Evolutionary conservation across 2,888 invertebrate genomes (phyloP).

Genomic region (Beris chalybata): DNA sequence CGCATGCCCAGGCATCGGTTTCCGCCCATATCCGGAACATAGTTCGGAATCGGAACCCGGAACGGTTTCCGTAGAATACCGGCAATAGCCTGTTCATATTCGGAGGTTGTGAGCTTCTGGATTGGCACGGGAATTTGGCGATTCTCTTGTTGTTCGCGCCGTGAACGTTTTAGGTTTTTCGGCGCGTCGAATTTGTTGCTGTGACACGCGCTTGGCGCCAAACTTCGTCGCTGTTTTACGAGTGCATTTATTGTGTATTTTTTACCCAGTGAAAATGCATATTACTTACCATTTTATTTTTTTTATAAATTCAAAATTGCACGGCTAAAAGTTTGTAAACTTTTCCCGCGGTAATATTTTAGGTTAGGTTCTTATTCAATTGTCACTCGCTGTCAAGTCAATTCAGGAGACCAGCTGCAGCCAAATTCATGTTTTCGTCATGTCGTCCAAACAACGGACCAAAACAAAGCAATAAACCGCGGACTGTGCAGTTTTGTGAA

Average conservation of each 20-base stretch:
- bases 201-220: constrained; percentile 78
- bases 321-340: too few relatives aligned
- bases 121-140: constrained; percentile 40
- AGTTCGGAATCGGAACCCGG: constrained; percentile 90
- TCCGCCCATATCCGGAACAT: constrained; percentile 71
- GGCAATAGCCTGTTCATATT: constrained; percentile 79
- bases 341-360: too few relatives aligned
- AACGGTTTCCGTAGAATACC: constrained; percentile 84
- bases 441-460: too few relatives aligned
- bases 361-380: too few relatives aligned
- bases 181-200: constrained; percentile 59
- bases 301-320: neutral
- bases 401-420: too few relatives aligned
- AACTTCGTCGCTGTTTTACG: constrained; percentile 61
- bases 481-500: too few relatives aligned
- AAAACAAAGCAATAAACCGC: too few relatives aligned
- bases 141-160: constrained; percentile 55
- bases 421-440: too few relatives aligned
- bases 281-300: constrained; percentile 1
- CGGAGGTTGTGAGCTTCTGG: constrained; percentile 54
- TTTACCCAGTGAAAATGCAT: neutral
- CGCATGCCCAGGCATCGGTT: constrained; percentile 80
- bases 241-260: neutral
- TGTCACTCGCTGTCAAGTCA: too few relatives aligned
- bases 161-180: constrained; percentile 58